Percentiles rank a stretch among this genome's conserved stretches.
phyloP scores from a whole-genome alignment of 2,113 vertebrate genomes.

The Silurus meridionalis region DNA sequence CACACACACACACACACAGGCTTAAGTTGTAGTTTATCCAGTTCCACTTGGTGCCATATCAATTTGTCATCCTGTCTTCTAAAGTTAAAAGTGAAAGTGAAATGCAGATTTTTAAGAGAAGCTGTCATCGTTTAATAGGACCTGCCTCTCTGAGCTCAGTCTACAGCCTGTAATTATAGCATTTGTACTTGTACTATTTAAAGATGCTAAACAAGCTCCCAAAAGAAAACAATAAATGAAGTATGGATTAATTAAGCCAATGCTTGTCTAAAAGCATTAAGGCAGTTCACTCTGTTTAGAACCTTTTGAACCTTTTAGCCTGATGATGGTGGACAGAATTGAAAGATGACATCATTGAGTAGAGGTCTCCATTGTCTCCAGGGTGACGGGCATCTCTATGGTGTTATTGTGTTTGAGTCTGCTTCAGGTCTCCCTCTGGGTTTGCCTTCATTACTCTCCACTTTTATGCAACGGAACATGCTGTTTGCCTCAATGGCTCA shows the following conservation, averaged over 20 bases:
- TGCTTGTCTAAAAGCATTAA: conserved; percentile 21
- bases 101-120: conserved; percentile 35
- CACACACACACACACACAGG: background rate
- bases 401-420: conserved; percentile 48
- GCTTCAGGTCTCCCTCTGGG: conserved; percentile 46
- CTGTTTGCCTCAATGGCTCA: conserved; percentile 5
- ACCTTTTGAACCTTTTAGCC: conserved; percentile 27
- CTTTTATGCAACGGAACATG: conserved; percentile 24
- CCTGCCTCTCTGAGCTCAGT: background rate
- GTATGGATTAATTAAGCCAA: conserved; percentile 30
- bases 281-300: conserved; percentile 29
- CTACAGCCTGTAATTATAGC: background rate
- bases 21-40: conserved; percentile 16
- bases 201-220: conserved; percentile 2
- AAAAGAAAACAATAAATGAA: conserved; percentile 17
- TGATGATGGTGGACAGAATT: conserved; percentile 26
- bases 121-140: conserved; percentile 19
- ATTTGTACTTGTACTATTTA: conserved; percentile 2
- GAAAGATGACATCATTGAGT: conserved; percentile 53
- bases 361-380: conserved; percentile 50
- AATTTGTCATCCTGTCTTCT: conserved; percentile 38
- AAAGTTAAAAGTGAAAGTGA: conserved; percentile 30
- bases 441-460: conserved; percentile 37
- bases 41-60: conserved; percentile 41
- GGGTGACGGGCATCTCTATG: conserved; percentile 41